Percentiles rank a stretch among this genome's conserved stretches.
Conservation (phyloP, 2,888 invertebrate genomes). For the Rosalia funebris region DNA sequence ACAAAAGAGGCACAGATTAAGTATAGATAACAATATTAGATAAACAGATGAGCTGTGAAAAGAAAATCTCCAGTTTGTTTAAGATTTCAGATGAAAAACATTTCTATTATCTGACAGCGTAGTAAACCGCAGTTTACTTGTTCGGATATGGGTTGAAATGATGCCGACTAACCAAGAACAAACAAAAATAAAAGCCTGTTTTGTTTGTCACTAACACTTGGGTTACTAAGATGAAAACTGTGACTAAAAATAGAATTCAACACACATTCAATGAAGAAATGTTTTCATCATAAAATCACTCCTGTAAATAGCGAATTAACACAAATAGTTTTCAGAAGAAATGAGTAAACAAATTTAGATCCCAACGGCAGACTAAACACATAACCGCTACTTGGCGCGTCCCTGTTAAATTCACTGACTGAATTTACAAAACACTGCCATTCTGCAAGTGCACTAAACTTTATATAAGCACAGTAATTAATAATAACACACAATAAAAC, state of each 20-base stretch:
- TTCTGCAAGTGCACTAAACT: background rate
- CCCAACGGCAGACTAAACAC: conserved; percentile 19
- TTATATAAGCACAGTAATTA: background rate
- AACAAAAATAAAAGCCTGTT: conserved; percentile 24
- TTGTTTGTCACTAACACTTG: conserved; percentile 25
- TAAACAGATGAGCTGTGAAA: conserved; percentile 2
- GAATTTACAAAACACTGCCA: background rate
- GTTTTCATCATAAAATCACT: conserved; percentile 4
- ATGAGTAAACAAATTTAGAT: conserved; percentile 13
- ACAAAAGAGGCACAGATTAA: conserved; percentile 7
- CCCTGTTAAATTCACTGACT: conserved; percentile 1
- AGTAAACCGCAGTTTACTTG: background rate
- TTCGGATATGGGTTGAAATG: background rate
- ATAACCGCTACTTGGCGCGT: conserved; percentile 29
- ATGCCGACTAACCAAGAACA: conserved; percentile 1
- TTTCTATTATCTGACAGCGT: background rate
- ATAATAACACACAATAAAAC: conserved; percentile 3
- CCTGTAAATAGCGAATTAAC: conserved; percentile 1
- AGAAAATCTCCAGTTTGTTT: background rate
- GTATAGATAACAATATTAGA: background rate
- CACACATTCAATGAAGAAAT: background rate
- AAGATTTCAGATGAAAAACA: background rate
- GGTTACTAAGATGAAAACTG: conserved; percentile 17
- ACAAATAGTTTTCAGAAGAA: background rate
- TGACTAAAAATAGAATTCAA: conserved; percentile 26